phyloP scores from a whole-genome alignment of 2,888 invertebrate species.

The Sphaerophoria rueppellii region DNA sequence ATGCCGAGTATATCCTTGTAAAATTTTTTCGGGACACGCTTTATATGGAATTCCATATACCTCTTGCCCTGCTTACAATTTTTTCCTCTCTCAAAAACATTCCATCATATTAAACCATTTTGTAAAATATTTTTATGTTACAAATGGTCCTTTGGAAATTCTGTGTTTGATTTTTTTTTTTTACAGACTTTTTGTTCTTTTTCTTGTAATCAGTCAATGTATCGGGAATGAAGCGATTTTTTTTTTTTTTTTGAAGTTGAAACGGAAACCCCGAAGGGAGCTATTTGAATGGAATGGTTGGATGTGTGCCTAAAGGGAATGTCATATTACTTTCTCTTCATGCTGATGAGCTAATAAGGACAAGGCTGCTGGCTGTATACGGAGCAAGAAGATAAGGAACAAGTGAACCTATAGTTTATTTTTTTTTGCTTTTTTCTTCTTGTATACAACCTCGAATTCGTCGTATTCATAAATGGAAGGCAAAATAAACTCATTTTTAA shows the following conservation, averaged over 20 bases:
- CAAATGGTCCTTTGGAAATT: constrained; percentile 47
- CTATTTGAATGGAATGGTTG: constrained; percentile 6
- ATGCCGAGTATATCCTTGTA: constrained; percentile 45
- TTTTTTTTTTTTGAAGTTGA: constrained; percentile 25
- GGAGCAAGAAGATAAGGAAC: not conserved
- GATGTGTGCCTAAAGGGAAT: constrained; percentile 21
- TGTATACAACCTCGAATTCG: not conserved
- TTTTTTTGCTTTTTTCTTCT: not conserved
- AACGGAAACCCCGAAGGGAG: constrained; percentile 20
- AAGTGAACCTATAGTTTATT: constrained; percentile 17
- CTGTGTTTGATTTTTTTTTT: constrained; percentile 9
- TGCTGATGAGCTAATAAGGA: constrained; percentile 55
- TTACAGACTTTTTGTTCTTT: not conserved
- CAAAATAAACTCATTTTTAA: constrained; percentile 35
- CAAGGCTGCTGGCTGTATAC: constrained; percentile 3
- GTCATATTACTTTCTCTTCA: constrained; percentile 41
- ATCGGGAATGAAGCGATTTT: constrained; percentile 45
- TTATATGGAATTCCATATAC: not conserved
- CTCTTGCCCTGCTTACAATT: not conserved
- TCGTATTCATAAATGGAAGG: not conserved
- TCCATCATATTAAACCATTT: constrained; percentile 17
- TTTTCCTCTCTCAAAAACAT: not conserved
- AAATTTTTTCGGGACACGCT: constrained; percentile 38
- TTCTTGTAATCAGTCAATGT: constrained; percentile 60
- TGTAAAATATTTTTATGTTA: constrained; percentile 53